Evolutionary conservation across 1,140 invertebrate genomes (phyloP).

Genomic region (Whitmania pigra): DNA sequence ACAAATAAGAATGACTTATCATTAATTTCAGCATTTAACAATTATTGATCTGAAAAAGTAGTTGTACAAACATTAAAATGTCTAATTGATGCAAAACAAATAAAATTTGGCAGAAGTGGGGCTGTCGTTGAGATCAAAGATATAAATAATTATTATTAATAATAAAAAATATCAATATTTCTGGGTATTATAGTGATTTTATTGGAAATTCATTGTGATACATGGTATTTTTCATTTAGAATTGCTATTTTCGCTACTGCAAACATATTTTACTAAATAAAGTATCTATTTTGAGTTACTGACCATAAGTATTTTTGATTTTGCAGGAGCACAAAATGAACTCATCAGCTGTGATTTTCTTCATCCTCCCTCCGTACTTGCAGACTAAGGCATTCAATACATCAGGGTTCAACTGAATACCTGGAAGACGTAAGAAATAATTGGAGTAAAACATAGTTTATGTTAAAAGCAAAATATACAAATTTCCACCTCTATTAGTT

Average conservation of each 20-base stretch:
- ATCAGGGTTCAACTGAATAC: neutral
- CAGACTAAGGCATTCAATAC: slow-evolving; percentile 1
- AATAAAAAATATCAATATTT: neutral
- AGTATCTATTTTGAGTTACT: neutral
- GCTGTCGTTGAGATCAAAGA: neutral
- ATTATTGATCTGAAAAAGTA: neutral
- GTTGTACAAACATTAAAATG: slow-evolving; percentile 1
- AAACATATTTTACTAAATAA: too few species aligned
- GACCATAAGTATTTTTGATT: slow-evolving; percentile 10
- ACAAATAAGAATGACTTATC: neutral
- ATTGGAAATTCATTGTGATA: too few species aligned
- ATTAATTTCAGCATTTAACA: neutral
- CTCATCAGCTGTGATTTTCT: slow-evolving; percentile 2
- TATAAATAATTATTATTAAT: neutral
- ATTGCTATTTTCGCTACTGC: too few species aligned
- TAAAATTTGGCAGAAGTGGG: neutral
- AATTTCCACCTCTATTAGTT: too few species aligned
- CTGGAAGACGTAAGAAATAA: neutral
- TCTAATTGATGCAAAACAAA: neutral
- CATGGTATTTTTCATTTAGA: too few species aligned
- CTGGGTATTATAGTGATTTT: too few species aligned
- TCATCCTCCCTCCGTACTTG: neutral
- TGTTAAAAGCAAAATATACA: too few species aligned
- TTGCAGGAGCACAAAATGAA: slow-evolving; percentile 9
- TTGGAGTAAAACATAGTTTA: neutral